Base-by-base conservation (phyloP, 2,797 vertebrate genomes). In the Gallinago solitaria region DNA sequence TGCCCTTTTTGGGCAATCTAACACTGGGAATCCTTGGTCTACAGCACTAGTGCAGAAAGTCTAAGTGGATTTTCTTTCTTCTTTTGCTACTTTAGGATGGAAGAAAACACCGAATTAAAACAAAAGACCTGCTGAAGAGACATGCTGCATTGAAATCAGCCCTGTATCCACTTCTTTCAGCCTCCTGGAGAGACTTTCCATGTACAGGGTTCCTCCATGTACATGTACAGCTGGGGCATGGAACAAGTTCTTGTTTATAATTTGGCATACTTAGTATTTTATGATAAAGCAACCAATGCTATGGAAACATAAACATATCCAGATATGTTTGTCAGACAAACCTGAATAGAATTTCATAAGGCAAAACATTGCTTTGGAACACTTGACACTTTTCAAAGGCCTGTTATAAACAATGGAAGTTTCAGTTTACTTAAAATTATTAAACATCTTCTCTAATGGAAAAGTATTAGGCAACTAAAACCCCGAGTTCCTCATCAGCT, bases 381-480 rank as follows among this genome's bases (percentile, higher is more conserved):
- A 96, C 96, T 95, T 95, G 94, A 96, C 95, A 96, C 94, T 95
- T 95, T 90, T 87, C 95, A 97, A 96, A 96, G 93, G 83, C 50
- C 67, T 87, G 81, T 37, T 95, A 74, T 96, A 96, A 96, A 96
- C 95, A 96, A 77, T 93, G 83, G 67, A 92, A 96, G 92, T 94
- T 96, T 96, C 93, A 74, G 95, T 96, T 97, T 97, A 95, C 95
- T 87, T 79, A 56, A 80, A 90, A 67, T 65, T 93, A 91, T 69
- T 94, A 96, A 96, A 96, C 93, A 96, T 81, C 93, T 93, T 93
- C 86, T 86, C 95, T 96, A 97, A 97, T 96, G 96, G 95, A 97
- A 96, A 93, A 95, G 90, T 79, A 95, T 95, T 95, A 97, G 20
- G 94, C 88, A 96, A 94, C 93, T 65, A 91, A 93, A 95, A 53